Conservation (phyloP, 1,140 invertebrate species). For the Helicoverpa zea region DNA sequence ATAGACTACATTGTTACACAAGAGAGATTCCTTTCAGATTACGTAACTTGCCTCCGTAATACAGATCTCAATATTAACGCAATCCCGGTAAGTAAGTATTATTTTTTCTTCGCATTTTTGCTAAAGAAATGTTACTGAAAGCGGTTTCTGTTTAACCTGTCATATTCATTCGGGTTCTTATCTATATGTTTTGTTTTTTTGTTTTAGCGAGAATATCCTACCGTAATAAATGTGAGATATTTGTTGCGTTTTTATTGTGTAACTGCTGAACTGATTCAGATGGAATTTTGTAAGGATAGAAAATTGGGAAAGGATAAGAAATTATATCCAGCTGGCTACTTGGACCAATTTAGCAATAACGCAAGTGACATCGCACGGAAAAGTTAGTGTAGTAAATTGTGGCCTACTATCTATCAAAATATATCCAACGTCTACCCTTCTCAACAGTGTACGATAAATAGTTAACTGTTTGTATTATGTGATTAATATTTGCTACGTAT, state of each 20-base stretch:
- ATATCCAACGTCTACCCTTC: conserved; percentile 36
- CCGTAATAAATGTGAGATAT: too few species aligned
- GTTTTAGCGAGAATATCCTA: conserved; percentile 8
- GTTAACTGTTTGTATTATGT: conserved; percentile 35
- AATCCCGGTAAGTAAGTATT: not conserved
- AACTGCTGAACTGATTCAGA: too few species aligned
- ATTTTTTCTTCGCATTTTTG: conserved; percentile 35
- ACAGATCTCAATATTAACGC: conserved; percentile 19
- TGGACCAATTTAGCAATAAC: too few species aligned
- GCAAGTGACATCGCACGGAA: too few species aligned
- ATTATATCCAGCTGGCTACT: too few species aligned
- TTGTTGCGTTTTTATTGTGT: too few species aligned
- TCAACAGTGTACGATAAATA: conserved; percentile 13
- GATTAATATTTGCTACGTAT: conserved; percentile 35
- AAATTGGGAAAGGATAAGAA: too few species aligned
- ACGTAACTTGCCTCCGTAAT: not conserved
- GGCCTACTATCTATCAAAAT: conserved; percentile 41
- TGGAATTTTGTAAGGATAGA: too few species aligned
- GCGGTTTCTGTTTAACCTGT: conserved; percentile 34
- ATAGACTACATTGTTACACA: not conserved
- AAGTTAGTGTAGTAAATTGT: conserved; percentile 12
- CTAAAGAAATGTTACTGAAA: conserved; percentile 38
- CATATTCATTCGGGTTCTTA: conserved; percentile 31
- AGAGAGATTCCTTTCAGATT: conserved; percentile 24
- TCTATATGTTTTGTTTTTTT: conserved; percentile 17